Evolutionary conservation across 2,888 invertebrate species (phyloP), one percentile per base, ranked within the genome.

Genomic region (Sabatieria punctata): DNA sequence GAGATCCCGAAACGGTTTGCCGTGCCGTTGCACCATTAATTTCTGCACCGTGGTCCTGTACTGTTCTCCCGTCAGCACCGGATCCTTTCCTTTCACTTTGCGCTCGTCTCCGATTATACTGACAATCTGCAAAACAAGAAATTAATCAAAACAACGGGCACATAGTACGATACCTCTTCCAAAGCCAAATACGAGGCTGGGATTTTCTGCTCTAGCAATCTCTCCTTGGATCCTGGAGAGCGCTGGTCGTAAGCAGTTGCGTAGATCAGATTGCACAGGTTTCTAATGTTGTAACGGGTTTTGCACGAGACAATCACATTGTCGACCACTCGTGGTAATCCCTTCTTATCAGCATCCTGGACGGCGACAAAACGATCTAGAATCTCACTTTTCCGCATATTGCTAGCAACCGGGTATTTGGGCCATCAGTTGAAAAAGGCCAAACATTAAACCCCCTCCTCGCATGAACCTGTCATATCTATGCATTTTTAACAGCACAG

Each of bases 181-280:
- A 97, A 69, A 1, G 86, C 84, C 41, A 95, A 73, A 68, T 95
- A 97, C 35, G 85, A 85, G 1, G 91, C 88, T 0, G 97, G 95
- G 4, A 97, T 84, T 61, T 83, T 81, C 68, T 95, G 93, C 57
- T 91, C 83, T 24, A 97, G 66, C 3, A 95, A 66, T 1, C 85
- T 75, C 63, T 86, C 85, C 65, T 89, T 89, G 54, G 85, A 85
- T 18, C 84, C 85, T 46, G 89, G 85, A 1, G 85, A 82, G 57
- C 82, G 78, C 35, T 93, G 74, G 64, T 84, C 86, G 68, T 83
- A 88, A 0, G 86, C 89, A 0, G 85, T 83, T 41, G 88, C 85
- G 66, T 93, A 93, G 44, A 95, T 81, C 33, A 88, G 75, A 41
- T 56, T 56, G 25, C 86, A 85, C 1, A 95, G 71, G 52, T 85